Evolutionary conservation across 2,797 vertebrate genomes (phyloP).

Genomic region (Lagocephalus sceleratus): DNA sequence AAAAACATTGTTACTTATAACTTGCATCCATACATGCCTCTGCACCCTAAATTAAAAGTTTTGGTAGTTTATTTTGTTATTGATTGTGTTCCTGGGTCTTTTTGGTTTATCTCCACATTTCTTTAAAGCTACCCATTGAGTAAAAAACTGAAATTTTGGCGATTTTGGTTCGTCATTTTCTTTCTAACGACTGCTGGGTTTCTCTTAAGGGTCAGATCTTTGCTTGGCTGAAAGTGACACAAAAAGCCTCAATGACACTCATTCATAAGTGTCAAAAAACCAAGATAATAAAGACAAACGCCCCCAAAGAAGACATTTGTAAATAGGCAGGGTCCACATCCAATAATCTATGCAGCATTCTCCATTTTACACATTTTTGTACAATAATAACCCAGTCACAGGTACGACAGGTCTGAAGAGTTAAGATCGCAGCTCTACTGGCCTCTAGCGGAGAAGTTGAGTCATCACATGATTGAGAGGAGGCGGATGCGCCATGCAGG

Average conservation of each 20-base stretch:
- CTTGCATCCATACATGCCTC: no score
- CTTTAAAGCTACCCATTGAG: not conserved
- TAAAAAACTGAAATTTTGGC: constrained; percentile 1
- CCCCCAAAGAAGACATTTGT: constrained; percentile 21
- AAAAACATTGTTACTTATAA: no score
- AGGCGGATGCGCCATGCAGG: constrained; percentile 4
- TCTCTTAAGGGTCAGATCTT: not conserved
- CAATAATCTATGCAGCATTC: not conserved
- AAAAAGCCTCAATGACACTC: not conserved
- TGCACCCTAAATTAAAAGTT: no score
- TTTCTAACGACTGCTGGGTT: constrained; percentile 20
- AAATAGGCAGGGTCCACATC: constrained; percentile 8
- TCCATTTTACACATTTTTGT: not conserved
- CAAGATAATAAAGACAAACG: constrained; percentile 32
- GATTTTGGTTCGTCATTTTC: constrained; percentile 28
- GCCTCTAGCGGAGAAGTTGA: constrained; percentile 45
- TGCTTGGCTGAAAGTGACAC: not conserved
- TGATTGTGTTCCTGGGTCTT: not conserved
- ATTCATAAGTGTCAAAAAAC: constrained; percentile 9
- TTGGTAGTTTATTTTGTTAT: no score
- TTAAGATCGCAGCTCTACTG: constrained; percentile 31
- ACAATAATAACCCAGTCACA: not conserved
- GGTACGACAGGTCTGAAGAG: no score
- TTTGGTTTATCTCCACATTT: constrained; percentile 39
- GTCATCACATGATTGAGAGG: constrained; percentile 37